Evolutionary conservation across 2,113 vertebrate species (phyloP), one percentile per base, ranked within the genome.

Genomic region (Montifringilla adamsi): DNA sequence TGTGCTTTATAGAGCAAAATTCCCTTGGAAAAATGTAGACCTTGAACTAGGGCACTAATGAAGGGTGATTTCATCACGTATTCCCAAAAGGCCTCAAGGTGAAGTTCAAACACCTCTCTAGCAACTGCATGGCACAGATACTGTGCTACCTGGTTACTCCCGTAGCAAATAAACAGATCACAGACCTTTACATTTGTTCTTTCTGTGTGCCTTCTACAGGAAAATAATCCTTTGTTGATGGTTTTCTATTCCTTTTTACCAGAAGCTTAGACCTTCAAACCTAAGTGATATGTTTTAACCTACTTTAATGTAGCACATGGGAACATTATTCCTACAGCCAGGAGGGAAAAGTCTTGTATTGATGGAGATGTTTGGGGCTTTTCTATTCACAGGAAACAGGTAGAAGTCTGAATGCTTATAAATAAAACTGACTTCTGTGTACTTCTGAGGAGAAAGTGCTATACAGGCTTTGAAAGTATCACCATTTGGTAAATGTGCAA

Each of bases 401-500:
- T 50, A 77, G 43, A 70, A 46, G 44, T 67, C 94, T 94, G 60
- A 26, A 79, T 91, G 49, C 75, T 96, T 89, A 89, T 92, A 96
- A 96, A 95, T 92, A 93, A 96, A 92, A 94, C 55, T 72, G 44
- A 72, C 35, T 95, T 86, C 76, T 10, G 3, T 87, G 70, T 93
- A 81, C 69, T 96, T 84, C 18, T 78, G 60, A 95, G 66, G 37
- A 96, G 92, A 94, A 90, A 59, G 83, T 97, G 93, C 66, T 15
- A 5, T 85, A 56, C 1, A 26, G 49, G 85, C 93, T 97, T 95
- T 84, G 96, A 96, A 98, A 98, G 93, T 95, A 90, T 49, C 88
- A 92, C 46, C 68, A 20, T 19, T 78, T 97, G 94, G 96, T 92
- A 92, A 97, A 97, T 95, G 77, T 93, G 60, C 69, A 87, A 24